These are phyloP conservation scores for Varanus salvator DNA, from an alignment of 2,113 vertebrate genomes.

Conservation along the genomic window DNA sequence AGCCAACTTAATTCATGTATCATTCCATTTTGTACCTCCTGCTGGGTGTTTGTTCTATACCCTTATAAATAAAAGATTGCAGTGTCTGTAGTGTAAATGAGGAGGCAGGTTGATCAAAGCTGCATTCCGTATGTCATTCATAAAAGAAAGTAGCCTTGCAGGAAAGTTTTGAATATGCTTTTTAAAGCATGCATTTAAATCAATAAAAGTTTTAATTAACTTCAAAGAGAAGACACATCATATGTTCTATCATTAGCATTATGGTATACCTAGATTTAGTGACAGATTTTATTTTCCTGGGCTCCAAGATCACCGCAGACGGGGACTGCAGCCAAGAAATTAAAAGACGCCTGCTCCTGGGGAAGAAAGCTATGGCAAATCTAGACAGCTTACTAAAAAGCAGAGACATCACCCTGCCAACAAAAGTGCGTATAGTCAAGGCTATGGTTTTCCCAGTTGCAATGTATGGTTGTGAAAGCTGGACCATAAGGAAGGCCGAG, in stretches of 20 bases:
- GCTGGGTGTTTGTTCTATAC: background rate
- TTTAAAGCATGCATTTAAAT: background rate
- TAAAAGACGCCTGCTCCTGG: too few species aligned
- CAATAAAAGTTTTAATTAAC: background rate
- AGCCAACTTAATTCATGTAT: background rate
- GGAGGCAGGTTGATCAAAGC: background rate
- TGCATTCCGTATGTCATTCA: background rate
- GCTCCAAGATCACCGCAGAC: too few species aligned
- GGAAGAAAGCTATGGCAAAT: too few species aligned
- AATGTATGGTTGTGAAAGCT: too few species aligned
- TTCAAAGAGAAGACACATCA: background rate
- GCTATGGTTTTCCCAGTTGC: too few species aligned
- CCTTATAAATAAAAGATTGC: background rate
- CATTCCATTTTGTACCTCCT: background rate
- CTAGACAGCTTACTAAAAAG: too few species aligned
- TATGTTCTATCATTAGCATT: background rate
- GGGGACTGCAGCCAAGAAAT: too few species aligned
- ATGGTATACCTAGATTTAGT: background rate
- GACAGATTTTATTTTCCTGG: too few species aligned
- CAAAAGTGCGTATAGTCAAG: too few species aligned
- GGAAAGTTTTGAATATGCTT: background rate
- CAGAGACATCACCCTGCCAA: too few species aligned
- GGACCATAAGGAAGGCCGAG: too few species aligned
- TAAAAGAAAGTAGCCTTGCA: background rate
- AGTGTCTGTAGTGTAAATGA: constrained; percentile 10